phyloP scores from a whole-genome alignment of 2,888 invertebrate genomes.

The Caenorhabditis sp. region DNA sequence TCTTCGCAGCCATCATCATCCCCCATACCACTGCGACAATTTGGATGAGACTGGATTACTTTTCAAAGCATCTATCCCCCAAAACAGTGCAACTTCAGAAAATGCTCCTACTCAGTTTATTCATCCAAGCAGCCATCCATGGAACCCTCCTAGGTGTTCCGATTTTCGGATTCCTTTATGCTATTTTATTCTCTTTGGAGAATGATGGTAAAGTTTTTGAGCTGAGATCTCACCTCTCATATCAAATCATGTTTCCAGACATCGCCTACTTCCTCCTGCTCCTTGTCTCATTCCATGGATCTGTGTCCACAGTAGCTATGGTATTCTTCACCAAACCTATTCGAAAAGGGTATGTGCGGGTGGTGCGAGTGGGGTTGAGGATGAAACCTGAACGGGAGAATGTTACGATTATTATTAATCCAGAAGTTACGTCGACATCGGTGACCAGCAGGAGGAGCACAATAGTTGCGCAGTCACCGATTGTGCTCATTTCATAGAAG shows the following conservation, averaged over 20 bases:
- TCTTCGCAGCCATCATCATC: conserved; percentile 20
- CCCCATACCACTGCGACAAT: conserved; percentile 20
- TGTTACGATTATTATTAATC: no score
- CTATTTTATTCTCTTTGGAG: conserved; percentile 19
- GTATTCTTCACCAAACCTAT: conserved; percentile 25
- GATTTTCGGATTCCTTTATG: conserved; percentile 25
- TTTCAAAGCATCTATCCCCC: conserved; percentile 23
- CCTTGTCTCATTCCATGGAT: conserved; percentile 33
- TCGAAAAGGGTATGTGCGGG: background rate
- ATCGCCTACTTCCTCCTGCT: conserved; percentile 26
- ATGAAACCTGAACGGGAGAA: no score
- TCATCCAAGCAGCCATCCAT: conserved; percentile 30
- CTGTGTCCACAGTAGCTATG: conserved; percentile 28
- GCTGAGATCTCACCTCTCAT: background rate
- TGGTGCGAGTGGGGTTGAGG: no score
- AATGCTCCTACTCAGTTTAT: conserved; percentile 24
- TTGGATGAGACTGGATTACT: conserved; percentile 20
- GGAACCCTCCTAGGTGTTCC: conserved; percentile 32
- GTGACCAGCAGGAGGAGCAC: no score
- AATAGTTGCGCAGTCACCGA: no score
- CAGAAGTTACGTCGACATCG: no score
- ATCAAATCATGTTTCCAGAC: conserved; percentile 1
- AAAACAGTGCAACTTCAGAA: conserved; percentile 29
- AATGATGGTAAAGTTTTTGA: conserved; percentile 13
- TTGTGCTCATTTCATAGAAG: no score